Evolutionary conservation across 1,140 invertebrate genomes (phyloP).

Genomic region (Sycophila sp.): DNA sequence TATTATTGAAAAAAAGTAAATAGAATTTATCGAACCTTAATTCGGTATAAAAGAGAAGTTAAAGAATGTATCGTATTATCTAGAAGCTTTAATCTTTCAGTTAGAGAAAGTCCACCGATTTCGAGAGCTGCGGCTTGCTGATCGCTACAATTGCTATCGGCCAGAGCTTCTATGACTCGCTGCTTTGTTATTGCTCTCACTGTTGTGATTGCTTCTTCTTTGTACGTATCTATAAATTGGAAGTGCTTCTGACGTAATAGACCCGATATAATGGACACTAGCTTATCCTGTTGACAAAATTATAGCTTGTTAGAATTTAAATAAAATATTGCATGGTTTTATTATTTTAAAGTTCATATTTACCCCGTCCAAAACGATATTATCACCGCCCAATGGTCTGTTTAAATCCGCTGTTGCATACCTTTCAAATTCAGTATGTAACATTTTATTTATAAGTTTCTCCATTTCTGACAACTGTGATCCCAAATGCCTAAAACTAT

Average conservation of each 20-base stretch:
- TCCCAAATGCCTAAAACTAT: constrained; percentile 94
- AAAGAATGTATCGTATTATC: constrained; percentile 74
- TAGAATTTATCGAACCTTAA: constrained; percentile 66
- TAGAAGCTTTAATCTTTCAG: constrained; percentile 84
- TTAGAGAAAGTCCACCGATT: constrained; percentile 70
- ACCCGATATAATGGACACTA: constrained; percentile 89
- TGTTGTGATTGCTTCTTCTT: constrained; percentile 89
- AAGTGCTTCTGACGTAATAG: constrained; percentile 86
- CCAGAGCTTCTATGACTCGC: constrained; percentile 82
- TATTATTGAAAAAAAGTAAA: neutral
- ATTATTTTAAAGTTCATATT: constrained; percentile 34
- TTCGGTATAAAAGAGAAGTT: constrained; percentile 68
- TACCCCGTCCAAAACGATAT: constrained; percentile 73
- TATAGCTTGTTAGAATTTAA: neutral
- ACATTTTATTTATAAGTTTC: constrained; percentile 95
- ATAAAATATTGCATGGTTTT: neutral
- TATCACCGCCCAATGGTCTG: constrained; percentile 77
- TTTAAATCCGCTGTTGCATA: constrained; percentile 94
- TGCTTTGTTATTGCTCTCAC: constrained; percentile 91
- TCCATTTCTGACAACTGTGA: constrained; percentile 97
- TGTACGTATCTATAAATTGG: constrained; percentile 88
- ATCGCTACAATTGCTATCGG: constrained; percentile 71
- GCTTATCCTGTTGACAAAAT: constrained; percentile 77
- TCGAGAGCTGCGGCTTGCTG: constrained; percentile 63
- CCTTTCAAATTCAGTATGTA: constrained; percentile 93